Percentiles rank a stretch among this genome's conserved stretches.
Conservation (phyloP, 2,797 vertebrate species). For the Valencia hispanica region DNA sequence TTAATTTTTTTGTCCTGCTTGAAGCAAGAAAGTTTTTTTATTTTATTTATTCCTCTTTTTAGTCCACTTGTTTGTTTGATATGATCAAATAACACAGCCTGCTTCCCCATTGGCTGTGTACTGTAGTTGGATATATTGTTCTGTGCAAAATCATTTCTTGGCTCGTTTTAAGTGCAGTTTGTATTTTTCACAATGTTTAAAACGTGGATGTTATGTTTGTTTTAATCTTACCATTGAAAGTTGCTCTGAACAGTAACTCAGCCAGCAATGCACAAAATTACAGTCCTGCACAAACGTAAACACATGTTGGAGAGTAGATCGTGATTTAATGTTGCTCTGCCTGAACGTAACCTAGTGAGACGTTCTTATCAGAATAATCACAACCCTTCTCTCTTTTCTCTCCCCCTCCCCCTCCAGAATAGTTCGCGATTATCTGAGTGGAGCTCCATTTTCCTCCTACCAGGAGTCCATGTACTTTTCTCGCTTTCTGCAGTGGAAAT, state of each 20-base stretch:
- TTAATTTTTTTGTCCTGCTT: not conserved
- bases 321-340: slow-evolving; percentile 29
- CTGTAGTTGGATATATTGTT: slow-evolving; percentile 41
- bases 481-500: slow-evolving; percentile 95
- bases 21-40: not conserved
- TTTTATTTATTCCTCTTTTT: not conserved
- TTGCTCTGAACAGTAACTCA: slow-evolving; percentile 32
- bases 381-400: slow-evolving; percentile 20
- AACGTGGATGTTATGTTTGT: not conserved
- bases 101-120: slow-evolving; percentile 6
- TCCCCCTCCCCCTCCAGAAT: slow-evolving; percentile 74
- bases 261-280: slow-evolving; percentile 6
- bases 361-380: slow-evolving; percentile 38
- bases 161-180: slow-evolving; percentile 55
- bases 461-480: slow-evolving; percentile 92
- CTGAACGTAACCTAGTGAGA: slow-evolving; percentile 5
- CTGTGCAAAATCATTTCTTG: slow-evolving; percentile 39
- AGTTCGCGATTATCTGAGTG: slow-evolving; percentile 90
- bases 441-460: slow-evolving; percentile 89
- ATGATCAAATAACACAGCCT: not conserved
- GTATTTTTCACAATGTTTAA: slow-evolving; percentile 35
- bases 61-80: not conserved
- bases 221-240: slow-evolving; percentile 34
- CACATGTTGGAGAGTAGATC: slow-evolving; percentile 11
- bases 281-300: slow-evolving; percentile 9